Evolutionary conservation across 2,113 vertebrate species (phyloP).

Genomic region (Cnemophilus loriae): DNA sequence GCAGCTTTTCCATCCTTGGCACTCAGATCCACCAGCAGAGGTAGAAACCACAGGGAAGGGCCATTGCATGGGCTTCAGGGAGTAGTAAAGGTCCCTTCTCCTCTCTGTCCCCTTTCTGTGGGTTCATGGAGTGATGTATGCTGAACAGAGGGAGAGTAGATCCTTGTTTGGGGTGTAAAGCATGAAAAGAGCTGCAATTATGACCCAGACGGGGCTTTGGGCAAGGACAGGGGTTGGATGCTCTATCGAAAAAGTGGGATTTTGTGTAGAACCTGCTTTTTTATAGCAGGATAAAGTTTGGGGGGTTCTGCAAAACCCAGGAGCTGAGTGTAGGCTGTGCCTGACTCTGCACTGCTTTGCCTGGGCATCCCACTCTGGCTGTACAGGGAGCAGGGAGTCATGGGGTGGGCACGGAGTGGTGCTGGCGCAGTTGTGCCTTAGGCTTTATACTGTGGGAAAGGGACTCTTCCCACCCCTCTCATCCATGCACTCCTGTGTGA

Average conservation of each 20-base stretch:
- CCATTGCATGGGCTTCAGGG: fast-evolving
- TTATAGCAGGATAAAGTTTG: not conserved
- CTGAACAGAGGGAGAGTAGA: not conserved
- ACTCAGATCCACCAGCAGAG: not conserved
- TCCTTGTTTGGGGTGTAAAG: not conserved
- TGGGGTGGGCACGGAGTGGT: fast-evolving
- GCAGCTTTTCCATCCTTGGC: not conserved
- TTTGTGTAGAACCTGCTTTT: not conserved
- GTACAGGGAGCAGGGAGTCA: not conserved
- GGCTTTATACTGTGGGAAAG: not conserved
- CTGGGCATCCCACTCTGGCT: not conserved
- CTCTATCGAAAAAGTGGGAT: not conserved
- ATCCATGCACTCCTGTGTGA: fast-evolving
- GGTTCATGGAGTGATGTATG: not conserved
- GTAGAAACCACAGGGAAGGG: not conserved
- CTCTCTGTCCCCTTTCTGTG: not conserved
- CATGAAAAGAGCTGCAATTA: not conserved
- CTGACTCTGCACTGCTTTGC: not conserved
- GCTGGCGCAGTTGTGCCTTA: fast-evolving
- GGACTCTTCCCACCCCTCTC: not conserved
- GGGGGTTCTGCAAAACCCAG: not conserved
- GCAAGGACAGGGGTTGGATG: fast-evolving
- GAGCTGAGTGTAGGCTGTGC: fast-evolving
- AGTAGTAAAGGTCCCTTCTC: not conserved
- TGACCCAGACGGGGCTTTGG: fast-evolving